These are phyloP conservation scores for Psittacara wagleri DNA, from an alignment of 2,113 vertebrate species.

Conservation along the genomic window DNA sequence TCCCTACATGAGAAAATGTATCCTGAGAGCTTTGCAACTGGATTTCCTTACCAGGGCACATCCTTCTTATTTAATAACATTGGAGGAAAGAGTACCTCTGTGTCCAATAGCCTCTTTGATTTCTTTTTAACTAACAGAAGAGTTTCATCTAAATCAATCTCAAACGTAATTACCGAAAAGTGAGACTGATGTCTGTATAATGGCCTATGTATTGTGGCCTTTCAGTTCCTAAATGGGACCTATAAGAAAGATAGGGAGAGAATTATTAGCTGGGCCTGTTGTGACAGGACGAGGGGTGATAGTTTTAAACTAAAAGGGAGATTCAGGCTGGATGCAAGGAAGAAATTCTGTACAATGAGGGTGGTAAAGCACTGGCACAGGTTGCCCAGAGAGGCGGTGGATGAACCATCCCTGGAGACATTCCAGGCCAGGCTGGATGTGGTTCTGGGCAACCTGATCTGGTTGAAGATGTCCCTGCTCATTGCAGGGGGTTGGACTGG, in stretches of 20 bases:
- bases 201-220: not conserved
- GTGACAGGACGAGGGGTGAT: not conserved
- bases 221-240: not conserved
- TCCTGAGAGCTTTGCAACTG: accelerated
- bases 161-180: not conserved
- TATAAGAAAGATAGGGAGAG: not conserved
- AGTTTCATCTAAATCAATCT: not conserved
- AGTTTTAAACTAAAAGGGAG: not conserved
- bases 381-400: not conserved
- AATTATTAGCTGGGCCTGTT: not conserved
- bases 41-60: not conserved
- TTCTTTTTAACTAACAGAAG: not conserved
- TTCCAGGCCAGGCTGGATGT: not conserved
- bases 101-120: not conserved
- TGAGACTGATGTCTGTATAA: not conserved
- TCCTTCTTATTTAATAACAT: not conserved
- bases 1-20: not conserved
- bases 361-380: not conserved
- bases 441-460: not conserved
- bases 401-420: not conserved
- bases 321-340: not conserved
- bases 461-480: not conserved
- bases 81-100: not conserved
- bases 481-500: not conserved
- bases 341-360: not conserved